Conservation (phyloP, 2,797 vertebrate species). For the Anas bernieri region DNA sequence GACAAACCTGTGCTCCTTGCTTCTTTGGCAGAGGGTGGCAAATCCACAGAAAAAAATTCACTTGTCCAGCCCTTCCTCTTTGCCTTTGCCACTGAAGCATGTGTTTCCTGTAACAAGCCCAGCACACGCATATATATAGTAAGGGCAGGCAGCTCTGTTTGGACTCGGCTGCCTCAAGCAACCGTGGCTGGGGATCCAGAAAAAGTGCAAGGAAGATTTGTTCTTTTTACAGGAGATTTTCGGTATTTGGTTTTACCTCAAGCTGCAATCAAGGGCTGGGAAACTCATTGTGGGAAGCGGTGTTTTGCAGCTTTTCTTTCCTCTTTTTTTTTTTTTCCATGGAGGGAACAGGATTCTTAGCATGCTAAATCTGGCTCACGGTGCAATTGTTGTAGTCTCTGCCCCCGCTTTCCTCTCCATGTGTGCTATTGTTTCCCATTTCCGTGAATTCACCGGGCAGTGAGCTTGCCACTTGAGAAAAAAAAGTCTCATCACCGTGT, state of each 20-base stretch:
- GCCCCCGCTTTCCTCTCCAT: background rate
- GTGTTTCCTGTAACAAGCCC: conserved; percentile 35
- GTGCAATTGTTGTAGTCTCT: background rate
- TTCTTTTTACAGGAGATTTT: background rate
- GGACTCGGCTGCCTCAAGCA: background rate
- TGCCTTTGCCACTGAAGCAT: background rate
- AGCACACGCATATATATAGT: background rate
- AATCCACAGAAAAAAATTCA: background rate
- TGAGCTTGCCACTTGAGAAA: background rate
- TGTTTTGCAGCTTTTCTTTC: background rate
- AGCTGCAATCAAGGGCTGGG: background rate
- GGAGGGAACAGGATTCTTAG: background rate
- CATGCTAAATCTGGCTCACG: background rate
- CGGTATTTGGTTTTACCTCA: background rate
- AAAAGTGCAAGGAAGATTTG: background rate
- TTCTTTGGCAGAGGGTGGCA: background rate
- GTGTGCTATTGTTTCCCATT: background rate
- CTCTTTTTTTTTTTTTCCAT: background rate
- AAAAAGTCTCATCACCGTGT: background rate
- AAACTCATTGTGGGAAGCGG: background rate
- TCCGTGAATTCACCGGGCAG: background rate
- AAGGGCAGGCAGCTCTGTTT: background rate
- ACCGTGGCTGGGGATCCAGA: background rate
- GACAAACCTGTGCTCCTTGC: background rate
- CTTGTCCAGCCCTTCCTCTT: conserved; percentile 55